These are phyloP conservation scores for Drosophila conformis DNA, from an alignment of 2,888 invertebrate species.

Conservation along the genomic window DNA sequence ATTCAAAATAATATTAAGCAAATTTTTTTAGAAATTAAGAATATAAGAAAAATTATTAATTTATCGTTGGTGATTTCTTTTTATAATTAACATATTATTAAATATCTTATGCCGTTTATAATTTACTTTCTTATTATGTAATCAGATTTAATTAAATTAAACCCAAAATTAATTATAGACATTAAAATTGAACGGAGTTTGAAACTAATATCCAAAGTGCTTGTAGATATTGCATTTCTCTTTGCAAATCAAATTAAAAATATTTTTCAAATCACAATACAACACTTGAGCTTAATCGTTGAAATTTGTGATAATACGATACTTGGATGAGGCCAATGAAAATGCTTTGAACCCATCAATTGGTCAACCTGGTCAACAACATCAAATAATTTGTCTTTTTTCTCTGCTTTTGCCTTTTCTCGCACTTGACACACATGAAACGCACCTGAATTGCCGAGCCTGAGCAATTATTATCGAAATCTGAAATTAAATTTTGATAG, in stretches of 20 bases:
- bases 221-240: not conserved
- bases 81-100: not conserved
- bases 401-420: not conserved
- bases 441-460: slow-evolving; percentile 38
- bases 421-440: slow-evolving; percentile 50
- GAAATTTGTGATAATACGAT: not conserved
- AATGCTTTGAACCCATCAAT: slow-evolving; percentile 24
- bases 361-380: slow-evolving; percentile 26
- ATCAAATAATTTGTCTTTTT: slow-evolving; percentile 2
- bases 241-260: not conserved
- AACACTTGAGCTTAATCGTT: not conserved
- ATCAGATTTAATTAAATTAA: not conserved
- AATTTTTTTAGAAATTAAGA: too few relatives aligned
- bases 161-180: not conserved
- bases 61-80: not conserved
- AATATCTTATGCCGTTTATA: not conserved
- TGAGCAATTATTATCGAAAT: slow-evolving; percentile 35
- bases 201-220: not conserved
- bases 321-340: slow-evolving; percentile 4
- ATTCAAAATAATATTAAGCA: too few relatives aligned
- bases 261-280: not conserved
- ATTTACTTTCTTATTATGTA: not conserved
- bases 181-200: not conserved
- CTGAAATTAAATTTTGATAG: slow-evolving; percentile 30
- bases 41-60: too few relatives aligned